Conservation (phyloP, 2,797 vertebrate genomes). For the Propithecus perrieri region DNA sequence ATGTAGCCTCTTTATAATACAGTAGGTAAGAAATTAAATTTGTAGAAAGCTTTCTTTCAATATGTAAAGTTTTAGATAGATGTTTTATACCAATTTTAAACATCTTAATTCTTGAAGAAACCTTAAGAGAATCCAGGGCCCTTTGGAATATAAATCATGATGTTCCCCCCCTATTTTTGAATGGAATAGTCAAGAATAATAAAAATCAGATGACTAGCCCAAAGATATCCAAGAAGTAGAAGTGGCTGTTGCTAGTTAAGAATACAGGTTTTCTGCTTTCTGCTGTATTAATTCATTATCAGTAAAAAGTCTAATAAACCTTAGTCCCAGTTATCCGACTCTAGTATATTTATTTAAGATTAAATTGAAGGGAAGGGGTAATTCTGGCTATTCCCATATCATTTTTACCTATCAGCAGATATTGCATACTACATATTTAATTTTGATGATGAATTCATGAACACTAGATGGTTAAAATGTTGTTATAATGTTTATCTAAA, state of each 20-base stretch:
- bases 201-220: neutral
- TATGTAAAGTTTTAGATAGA: neutral
- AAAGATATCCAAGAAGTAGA: neutral
- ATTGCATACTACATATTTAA: neutral
- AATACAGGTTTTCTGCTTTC: neutral
- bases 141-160: neutral
- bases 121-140: neutral
- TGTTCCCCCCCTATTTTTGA: neutral
- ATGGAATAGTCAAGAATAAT: neutral
- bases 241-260: neutral
- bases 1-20: neutral
- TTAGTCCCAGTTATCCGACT: neutral
- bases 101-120: neutral
- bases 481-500: neutral
- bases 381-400: neutral
- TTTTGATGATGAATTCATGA: neutral
- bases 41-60: neutral
- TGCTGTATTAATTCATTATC: neutral
- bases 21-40: neutral
- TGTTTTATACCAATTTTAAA: neutral
- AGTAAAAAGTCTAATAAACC: neutral
- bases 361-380: neutral
- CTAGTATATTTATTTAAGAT: neutral
- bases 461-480: neutral
- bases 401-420: neutral